These are phyloP conservation scores for Drosophila differens DNA, from an alignment of 2,888 invertebrate genomes.

Conservation along the genomic window DNA sequence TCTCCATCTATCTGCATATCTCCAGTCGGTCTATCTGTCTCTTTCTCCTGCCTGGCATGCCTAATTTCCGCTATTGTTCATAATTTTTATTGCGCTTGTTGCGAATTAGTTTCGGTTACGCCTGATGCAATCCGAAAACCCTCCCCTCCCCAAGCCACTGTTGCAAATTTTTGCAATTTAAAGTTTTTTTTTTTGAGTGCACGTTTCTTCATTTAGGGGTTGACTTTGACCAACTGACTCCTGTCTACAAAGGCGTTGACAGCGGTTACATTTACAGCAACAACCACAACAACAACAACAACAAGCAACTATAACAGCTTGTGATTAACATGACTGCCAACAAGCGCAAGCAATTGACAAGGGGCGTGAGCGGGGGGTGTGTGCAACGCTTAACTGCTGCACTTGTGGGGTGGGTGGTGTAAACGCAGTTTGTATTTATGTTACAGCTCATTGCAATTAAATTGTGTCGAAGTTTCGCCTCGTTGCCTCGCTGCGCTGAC, in stretches of 20 bases:
- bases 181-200: conserved; percentile 8
- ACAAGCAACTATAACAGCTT: conserved; percentile 22
- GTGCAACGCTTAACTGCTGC: conserved; percentile 4
- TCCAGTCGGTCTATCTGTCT: conserved; percentile 22
- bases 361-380: not conserved
- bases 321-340: conserved; percentile 68
- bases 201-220: conserved; percentile 57
- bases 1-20: conserved; percentile 13
- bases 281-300: conserved; percentile 25
- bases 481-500: conserved; percentile 22
- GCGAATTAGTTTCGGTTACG: conserved; percentile 83
- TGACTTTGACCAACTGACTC: conserved; percentile 35
- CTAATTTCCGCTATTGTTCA: conserved; percentile 81
- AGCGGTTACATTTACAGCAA: conserved; percentile 45
- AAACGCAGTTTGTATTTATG: conserved; percentile 46
- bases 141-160: not conserved
- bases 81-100: conserved; percentile 83
- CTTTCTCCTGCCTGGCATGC: conserved; percentile 54
- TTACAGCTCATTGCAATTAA: conserved; percentile 61
- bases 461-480: conserved; percentile 37
- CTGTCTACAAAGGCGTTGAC: conserved; percentile 68
- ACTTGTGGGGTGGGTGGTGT: conserved; percentile 23
- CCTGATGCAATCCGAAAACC: conserved; percentile 29
- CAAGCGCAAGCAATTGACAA: conserved; percentile 26
- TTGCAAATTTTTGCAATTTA: conserved; percentile 37